A percentile compares a stretch with the other conserved stretches of the same genome.
phyloP scores from a whole-genome alignment of 2,113 vertebrate species.

The Puntigrus tetrazona region DNA sequence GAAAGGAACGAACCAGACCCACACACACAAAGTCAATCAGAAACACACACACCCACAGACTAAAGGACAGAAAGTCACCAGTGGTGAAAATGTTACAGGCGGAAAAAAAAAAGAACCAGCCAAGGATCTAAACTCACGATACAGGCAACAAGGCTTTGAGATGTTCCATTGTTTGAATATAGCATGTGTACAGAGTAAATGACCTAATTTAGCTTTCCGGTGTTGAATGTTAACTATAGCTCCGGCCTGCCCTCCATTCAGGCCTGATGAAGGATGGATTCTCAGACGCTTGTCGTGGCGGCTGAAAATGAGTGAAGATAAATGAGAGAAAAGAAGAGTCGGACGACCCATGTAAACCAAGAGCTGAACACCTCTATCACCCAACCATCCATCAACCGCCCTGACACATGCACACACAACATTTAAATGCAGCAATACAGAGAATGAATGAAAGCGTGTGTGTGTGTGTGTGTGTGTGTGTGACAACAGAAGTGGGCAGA shows the following conservation, averaged over 20 bases:
- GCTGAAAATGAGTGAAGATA: slow-evolving; percentile 78
- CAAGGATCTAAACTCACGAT: neutral
- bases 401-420: slow-evolving; percentile 39
- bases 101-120: neutral
- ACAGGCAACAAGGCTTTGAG: neutral
- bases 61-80: slow-evolving; percentile 16
- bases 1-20: slow-evolving; percentile 1
- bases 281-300: slow-evolving; percentile 75
- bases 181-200: neutral
- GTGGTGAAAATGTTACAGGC: neutral
- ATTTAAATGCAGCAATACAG: slow-evolving; percentile 4
- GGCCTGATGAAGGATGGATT: slow-evolving; percentile 74
- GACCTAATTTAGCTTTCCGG: neutral
- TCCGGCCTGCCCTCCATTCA: neutral
- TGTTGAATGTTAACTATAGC: slow-evolving; percentile 31
- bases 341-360: slow-evolving; percentile 60
- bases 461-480: neutral
- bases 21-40: neutral
- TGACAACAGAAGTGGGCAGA: slow-evolving; percentile 15
- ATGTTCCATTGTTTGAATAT: neutral
- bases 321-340: slow-evolving; percentile 73
- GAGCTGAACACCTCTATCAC: slow-evolving; percentile 47
- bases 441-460: neutral
- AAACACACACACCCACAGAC: slow-evolving; percentile 37
- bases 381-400: slow-evolving; percentile 57